A percentile compares a stretch with the other conserved stretches of the same genome.
Evolutionary conservation across 2,113 vertebrate species (phyloP).

Genomic region (Tretioscincus oriximinensis): DNA sequence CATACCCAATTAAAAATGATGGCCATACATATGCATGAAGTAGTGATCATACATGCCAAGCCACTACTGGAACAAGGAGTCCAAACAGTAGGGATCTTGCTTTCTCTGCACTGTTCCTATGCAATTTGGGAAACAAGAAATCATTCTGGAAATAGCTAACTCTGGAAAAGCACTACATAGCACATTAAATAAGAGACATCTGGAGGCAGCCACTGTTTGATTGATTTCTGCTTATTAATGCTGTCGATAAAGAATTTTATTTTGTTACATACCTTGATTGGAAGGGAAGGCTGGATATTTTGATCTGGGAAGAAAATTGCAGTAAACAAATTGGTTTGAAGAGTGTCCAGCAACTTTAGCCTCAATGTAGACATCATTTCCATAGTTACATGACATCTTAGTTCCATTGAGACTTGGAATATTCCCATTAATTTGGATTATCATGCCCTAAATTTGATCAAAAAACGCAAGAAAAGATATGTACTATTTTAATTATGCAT

Average conservation of each 20-base stretch:
- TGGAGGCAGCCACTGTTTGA: too few species aligned
- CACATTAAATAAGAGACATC: too few species aligned
- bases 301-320: slow-evolving; percentile 80
- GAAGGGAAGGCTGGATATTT: slow-evolving; percentile 77
- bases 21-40: too few species aligned
- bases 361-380: slow-evolving; percentile 73
- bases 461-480: slow-evolving; percentile 27
- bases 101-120: too few species aligned
- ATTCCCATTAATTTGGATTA: slow-evolving; percentile 91
- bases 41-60: too few species aligned
- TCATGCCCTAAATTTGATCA: slow-evolving; percentile 72
- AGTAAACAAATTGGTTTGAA: slow-evolving; percentile 85
- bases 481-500: slow-evolving; percentile 14
- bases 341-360: slow-evolving; percentile 82
- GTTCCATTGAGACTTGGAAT: slow-evolving; percentile 86
- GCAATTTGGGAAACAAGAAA: too few species aligned
- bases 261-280: slow-evolving; percentile 74
- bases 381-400: slow-evolving; percentile 89
- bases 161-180: too few species aligned
- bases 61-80: too few species aligned
- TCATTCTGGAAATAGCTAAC: too few species aligned
- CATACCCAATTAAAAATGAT: too few species aligned
- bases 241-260: too few species aligned
- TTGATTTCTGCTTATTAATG: background rate
- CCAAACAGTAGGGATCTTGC: too few species aligned